A percentile compares a stretch with the other conserved stretches of the same genome.
Conservation (phyloP, 1,140 invertebrate genomes). For the Galendromus occidentalis region DNA sequence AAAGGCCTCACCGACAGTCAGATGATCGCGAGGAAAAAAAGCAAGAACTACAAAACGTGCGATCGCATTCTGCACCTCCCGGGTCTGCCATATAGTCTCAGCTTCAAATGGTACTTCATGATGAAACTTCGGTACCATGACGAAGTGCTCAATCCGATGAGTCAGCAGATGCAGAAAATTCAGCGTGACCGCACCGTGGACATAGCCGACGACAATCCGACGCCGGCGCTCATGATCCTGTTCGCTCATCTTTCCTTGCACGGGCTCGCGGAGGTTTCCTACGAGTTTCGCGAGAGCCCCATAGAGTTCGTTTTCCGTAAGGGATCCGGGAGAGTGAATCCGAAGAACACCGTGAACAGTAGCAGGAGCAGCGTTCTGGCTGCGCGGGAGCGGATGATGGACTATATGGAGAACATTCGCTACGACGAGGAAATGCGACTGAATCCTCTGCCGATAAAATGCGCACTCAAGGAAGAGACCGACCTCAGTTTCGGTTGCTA, state of each 20-base stretch:
- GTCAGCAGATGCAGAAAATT: constrained; percentile 17
- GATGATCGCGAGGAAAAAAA: constrained; percentile 29
- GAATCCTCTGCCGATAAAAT: neutral
- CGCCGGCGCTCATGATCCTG: constrained; percentile 5
- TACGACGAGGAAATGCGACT: neutral
- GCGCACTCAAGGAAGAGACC: neutral
- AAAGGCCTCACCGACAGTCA: constrained; percentile 35
- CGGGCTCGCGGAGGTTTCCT: neutral
- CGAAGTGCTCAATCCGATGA: constrained; percentile 16
- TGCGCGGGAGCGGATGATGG: neutral
- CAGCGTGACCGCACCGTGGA: neutral
- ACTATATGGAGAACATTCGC: neutral
- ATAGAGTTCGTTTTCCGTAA: neutral
- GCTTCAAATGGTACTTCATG: constrained; percentile 14
- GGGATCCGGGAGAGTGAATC: neutral
- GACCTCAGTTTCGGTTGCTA: constrained; percentile 2
- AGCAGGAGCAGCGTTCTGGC: neutral
- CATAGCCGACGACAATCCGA: neutral
- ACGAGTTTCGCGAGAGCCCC: neutral
- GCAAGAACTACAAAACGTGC: neutral
- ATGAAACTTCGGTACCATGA: constrained; percentile 15
- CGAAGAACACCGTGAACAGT: neutral
- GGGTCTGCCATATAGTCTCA: constrained; percentile 17
- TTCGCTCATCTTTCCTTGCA: neutral
- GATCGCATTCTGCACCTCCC: constrained; percentile 18